Base-by-base conservation (phyloP, 2,113 vertebrate species). In the Chaetura pelagica region DNA sequence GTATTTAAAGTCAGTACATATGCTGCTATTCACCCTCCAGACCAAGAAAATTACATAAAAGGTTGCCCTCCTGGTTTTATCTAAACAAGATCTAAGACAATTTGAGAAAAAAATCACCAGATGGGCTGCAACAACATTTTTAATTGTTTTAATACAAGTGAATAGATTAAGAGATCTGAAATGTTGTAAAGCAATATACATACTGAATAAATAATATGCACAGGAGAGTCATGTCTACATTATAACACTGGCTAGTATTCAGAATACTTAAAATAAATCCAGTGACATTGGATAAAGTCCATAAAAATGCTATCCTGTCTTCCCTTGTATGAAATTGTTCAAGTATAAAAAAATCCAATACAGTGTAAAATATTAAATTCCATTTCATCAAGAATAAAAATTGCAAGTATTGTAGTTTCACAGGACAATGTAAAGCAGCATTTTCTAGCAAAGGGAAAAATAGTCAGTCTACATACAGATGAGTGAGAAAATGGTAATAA, bases 251-350 rank as follows among this genome's bases (percentile, higher is more conserved):
- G 97, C 98, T 98, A 98, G 97, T 97, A 97, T 92, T 97, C 85
- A 90, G 97, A 98, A 98, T 98, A 99, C 98, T 97, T 98, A 98
- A 99, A 98, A 99, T 98, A 98, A 98, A 99, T 99, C 99, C 99
- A 99, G 99, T 99, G 99, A 99, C 98, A 98, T 98, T 98, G 98
- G 98, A 99, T 98, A 98, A 98, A 98, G 98, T 99, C 98, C 98
- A 98, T 98, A 98, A 99, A 99, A 99, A 98, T 97, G 98, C 98
- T 98, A 98, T 98, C 97, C 98, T 99, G 98, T 99, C 98, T 99
- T 99, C 99, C 99, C 99, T 99, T 99, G 99, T 99, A 99, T 98
- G 99, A 99, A 99, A 99, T 98, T 99, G 98, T 99, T 99, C 99
- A 99, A 99, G 99, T 99, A 99, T 99, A 99, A 99, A 98, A 99